Base-by-base conservation (phyloP, 2,888 invertebrate species). In the Lottia gigantea region DNA sequence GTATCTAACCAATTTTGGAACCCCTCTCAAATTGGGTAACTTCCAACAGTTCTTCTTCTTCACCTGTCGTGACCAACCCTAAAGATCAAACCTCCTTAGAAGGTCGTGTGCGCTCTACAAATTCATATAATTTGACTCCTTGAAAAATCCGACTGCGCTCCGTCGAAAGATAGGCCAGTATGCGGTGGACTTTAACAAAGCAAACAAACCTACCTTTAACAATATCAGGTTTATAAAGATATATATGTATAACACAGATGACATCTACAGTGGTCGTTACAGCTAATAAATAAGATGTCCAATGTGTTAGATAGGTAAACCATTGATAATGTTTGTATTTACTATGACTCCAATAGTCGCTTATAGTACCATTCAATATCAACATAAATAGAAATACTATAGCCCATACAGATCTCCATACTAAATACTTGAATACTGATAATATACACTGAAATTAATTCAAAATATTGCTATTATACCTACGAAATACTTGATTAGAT, bases 341-440 rank as follows among this genome's bases (percentile, higher is more conserved):
- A 23, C 19, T 19, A 12, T 19, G 55, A 23, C 19, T 55, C 55
- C 55, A 55, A 55, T 55, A 55, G 23, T 55, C 55, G 19, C 55
- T 55, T 12, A 55, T 55, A 15, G 55, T 55, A 23, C 55, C 55
- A 23, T 55, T 55, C 14, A 55, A 55, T 19, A 55, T 55, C 6
- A 55, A 15, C 55, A 55, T 55, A 55, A 55, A 55, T 55, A 55
- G 8, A 55, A 55, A 55, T 23, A 19, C 19, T 55, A 55, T 55
- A 19, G 55, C 55, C 55, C 55, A 55, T 55, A 55, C 55, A 11
- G 55, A 55, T 55, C 55, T 19, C 55, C 55, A 55, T 55, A 55
- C 19, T 23, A 55, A 23, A 55, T 55, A 55, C 23, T 19, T 55
- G 23, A 55, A 55, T 55, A 55, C 55, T 55, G 55, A 55, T 14